phyloP scores from a whole-genome alignment of 2,797 vertebrate species.

The Eupleurogrammus muticus region DNA sequence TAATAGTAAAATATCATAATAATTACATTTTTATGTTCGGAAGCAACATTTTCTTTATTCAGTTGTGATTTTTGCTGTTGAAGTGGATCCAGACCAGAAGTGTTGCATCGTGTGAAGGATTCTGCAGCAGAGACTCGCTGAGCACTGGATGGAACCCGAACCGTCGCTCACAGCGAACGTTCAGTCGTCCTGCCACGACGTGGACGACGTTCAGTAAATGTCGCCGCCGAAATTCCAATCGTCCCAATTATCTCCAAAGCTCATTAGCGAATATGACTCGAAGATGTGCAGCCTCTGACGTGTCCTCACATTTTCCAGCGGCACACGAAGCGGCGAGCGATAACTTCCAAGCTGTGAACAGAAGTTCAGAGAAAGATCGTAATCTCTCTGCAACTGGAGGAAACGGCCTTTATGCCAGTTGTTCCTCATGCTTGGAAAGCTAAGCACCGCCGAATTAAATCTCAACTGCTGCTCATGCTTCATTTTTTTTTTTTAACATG shows the following conservation, averaged over 20 bases:
- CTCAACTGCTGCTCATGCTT: conserved; percentile 27
- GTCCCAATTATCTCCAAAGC: conserved; percentile 1
- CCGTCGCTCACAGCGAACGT: background rate
- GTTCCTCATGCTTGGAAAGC: conserved; percentile 39
- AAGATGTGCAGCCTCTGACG: conserved; percentile 1
- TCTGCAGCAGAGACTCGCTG: background rate
- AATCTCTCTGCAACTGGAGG: conserved; percentile 28
- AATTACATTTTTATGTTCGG: no score
- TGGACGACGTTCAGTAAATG: background rate
- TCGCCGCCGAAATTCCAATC: background rate
- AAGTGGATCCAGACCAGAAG: background rate
- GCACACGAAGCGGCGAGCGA: conserved; percentile 25
- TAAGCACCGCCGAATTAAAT: conserved; percentile 15
- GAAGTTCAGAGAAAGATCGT: conserved; percentile 10
- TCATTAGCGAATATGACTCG: background rate
- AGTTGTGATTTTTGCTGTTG: background rate
- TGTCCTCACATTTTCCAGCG: conserved; percentile 31
- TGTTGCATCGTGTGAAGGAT: no score
- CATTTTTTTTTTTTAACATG: conserved; percentile 5
- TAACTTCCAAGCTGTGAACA: conserved; percentile 32
- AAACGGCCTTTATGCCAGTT: conserved; percentile 29
- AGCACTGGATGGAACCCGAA: background rate
- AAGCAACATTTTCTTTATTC: background rate
- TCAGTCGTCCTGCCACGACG: conserved; percentile 6
- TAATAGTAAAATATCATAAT: no score